A percentile compares a stretch with the other conserved stretches of the same genome.
These are phyloP conservation scores for Philopedon plagiatum DNA, from an alignment of 2,888 invertebrate genomes.

Conservation along the genomic window DNA sequence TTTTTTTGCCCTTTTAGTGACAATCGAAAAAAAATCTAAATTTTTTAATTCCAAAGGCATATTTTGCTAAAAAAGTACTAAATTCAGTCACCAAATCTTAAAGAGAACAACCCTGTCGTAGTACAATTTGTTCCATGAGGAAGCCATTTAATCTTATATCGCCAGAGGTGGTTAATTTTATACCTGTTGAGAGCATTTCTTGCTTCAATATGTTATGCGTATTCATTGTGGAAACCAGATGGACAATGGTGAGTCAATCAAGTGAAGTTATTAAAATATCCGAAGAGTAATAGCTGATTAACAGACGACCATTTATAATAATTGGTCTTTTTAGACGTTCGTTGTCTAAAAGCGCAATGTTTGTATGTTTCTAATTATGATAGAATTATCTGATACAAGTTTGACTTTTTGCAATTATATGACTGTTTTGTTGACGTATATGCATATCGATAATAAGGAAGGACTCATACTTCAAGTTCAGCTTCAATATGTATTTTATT, in stretches of 20 bases:
- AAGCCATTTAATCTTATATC: slow-evolving; percentile 35
- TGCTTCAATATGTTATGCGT: slow-evolving; percentile 15
- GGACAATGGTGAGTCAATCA: slow-evolving; percentile 21
- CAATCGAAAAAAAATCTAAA: too few species aligned
- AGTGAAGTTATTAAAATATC: slow-evolving; percentile 4
- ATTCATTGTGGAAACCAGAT: slow-evolving; percentile 38
- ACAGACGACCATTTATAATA: neutral
- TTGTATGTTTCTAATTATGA: neutral
- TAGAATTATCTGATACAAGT: neutral
- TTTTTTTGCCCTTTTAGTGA: too few species aligned
- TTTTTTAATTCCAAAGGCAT: too few species aligned
- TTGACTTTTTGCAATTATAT: too few species aligned
- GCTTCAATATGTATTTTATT: too few species aligned
- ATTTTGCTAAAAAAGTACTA: too few species aligned
- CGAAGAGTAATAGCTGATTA: neutral
- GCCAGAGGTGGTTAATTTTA: slow-evolving; percentile 3
- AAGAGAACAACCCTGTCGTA: neutral
- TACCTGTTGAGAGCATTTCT: slow-evolving; percentile 33
- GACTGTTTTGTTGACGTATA: too few species aligned
- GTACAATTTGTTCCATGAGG: neutral
- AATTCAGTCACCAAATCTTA: neutral
- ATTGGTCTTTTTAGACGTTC: neutral
- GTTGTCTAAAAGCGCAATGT: neutral
- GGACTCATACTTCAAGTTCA: too few species aligned
- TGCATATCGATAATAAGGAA: too few species aligned